Base-by-base conservation (phyloP, 2,888 invertebrate species). In the Tineola bisselliella region DNA sequence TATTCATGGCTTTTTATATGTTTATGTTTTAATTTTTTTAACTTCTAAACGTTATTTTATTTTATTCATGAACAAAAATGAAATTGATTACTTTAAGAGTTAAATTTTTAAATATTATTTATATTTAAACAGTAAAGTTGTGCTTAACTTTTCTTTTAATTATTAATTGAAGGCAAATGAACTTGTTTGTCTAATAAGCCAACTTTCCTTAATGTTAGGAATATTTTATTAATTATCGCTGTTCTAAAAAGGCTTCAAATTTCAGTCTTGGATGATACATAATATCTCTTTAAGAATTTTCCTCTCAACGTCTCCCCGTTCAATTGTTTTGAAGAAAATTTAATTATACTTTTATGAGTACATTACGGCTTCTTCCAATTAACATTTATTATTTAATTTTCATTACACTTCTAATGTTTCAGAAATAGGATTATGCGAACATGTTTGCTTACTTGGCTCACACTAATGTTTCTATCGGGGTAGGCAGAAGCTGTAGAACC, bases 361-460 rank as follows among this genome's bases (percentile, higher is more conserved):
- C 48, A 48, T 48, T 48, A 48, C n/a, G 48, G 48, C 48, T 48
- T 48, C 48, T 3, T 48, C 10, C 48, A 48, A 48, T 48, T 48
- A 48, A 48, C 25, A 48, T 15, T 48, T 17, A 13, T 48, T 48
- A 17, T 25, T 25, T 48, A 48, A 48, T 48, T 43, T n/a, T n/a
- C n/a, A 48, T 15, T 8, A 48, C 48, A 13, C 48, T 48, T 48
- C 17, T 48, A 48, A 2, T 10, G 10, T 48, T 48, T 48, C 48
- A 17, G 17, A 48, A 15, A 38, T 38, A 38, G 10, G 3, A 38
- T 38, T 12, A 6, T 38, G n/a, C 3, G 10, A 38, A 4, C 6
- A 25, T 4, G 6, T 25, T 25, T 25, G 25, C 25, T n/a, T n/a
- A n/a, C n/a, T n/a, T n/a, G n/a, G n/a, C n/a, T n/a, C n/a, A n/a